Evolutionary conservation across 2,797 vertebrate genomes (phyloP).

Genomic region (Pristis pectinata): DNA sequence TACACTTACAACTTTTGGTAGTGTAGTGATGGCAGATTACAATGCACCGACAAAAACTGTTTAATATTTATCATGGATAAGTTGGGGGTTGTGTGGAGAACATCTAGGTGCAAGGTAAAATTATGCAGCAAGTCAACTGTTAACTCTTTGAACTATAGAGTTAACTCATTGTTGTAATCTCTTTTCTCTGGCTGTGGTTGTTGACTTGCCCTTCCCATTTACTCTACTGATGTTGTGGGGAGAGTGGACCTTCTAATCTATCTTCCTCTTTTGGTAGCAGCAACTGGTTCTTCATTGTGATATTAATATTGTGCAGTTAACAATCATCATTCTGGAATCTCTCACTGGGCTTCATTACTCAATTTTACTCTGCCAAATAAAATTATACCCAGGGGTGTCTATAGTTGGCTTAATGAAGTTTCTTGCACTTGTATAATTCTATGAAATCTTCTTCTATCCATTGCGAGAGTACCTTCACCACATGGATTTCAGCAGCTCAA

Average conservation of each 20-base stretch:
- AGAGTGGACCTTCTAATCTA: not conserved
- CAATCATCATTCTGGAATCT: not conserved
- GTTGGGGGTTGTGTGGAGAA: not conserved
- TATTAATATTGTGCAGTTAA: not conserved
- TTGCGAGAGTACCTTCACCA: too few species aligned
- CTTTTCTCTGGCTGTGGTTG: not conserved
- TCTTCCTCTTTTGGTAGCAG: not conserved
- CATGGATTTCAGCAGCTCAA: too few species aligned
- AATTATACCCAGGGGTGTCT: not conserved
- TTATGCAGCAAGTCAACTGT: not conserved
- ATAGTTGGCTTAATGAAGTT: not conserved
- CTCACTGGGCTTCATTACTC: not conserved
- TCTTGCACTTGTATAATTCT: not conserved
- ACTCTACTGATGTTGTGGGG: not conserved
- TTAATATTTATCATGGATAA: too few species aligned
- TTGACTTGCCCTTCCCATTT: not conserved
- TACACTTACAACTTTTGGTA: too few species aligned
- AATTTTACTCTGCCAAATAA: not conserved
- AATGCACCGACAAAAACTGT: too few species aligned
- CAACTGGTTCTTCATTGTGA: not conserved
- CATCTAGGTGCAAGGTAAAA: not conserved
- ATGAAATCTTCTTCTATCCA: not conserved
- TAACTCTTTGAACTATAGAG: not conserved
- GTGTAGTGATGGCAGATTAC: too few species aligned
- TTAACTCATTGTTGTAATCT: not conserved